A percentile compares a stretch with the other conserved stretches of the same genome.
phyloP scores from a whole-genome alignment of 2,797 vertebrate genomes.

The Oceanodroma leucorhoa region DNA sequence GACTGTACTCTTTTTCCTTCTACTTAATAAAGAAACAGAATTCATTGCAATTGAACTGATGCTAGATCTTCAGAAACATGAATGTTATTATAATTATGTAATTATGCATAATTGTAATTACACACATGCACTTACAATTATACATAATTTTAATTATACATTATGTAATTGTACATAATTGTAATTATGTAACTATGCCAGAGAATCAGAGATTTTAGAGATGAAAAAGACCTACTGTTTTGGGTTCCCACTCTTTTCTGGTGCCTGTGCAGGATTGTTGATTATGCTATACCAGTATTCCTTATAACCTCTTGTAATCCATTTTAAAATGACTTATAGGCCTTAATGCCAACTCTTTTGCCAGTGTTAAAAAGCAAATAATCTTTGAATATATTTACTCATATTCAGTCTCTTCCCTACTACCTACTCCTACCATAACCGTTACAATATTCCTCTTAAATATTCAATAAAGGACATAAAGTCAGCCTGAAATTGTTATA shows the following conservation, averaged over 20 bases:
- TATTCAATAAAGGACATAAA: not conserved
- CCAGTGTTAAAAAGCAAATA: not conserved
- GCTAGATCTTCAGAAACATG: conserved; percentile 49
- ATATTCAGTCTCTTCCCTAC: not conserved
- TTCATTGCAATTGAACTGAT: conserved; percentile 6
- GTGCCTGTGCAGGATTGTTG: not conserved
- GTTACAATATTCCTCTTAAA: not conserved
- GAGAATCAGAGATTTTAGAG: conserved; percentile 43
- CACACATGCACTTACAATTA: conserved; percentile 62
- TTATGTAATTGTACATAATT: conserved; percentile 68
- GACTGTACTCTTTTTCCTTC: not conserved
- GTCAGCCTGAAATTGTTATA: not conserved
- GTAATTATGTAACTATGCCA: conserved; percentile 57
- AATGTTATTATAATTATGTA: conserved; percentile 68
- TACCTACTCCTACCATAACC: not conserved
- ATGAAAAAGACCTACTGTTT: conserved; percentile 20
- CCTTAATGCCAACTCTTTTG: not conserved
- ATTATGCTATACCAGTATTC: not conserved
- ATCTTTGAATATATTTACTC: not conserved
- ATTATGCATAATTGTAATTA: conserved; percentile 69
- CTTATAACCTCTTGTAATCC: not conserved
- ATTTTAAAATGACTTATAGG: not conserved
- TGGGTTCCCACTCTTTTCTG: not conserved
- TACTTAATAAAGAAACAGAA: not conserved
- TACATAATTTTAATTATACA: conserved; percentile 66